A percentile compares a stretch with the other conserved stretches of the same genome.
Conservation (phyloP, 2,797 vertebrate species). For the Bothrops alternatus region DNA sequence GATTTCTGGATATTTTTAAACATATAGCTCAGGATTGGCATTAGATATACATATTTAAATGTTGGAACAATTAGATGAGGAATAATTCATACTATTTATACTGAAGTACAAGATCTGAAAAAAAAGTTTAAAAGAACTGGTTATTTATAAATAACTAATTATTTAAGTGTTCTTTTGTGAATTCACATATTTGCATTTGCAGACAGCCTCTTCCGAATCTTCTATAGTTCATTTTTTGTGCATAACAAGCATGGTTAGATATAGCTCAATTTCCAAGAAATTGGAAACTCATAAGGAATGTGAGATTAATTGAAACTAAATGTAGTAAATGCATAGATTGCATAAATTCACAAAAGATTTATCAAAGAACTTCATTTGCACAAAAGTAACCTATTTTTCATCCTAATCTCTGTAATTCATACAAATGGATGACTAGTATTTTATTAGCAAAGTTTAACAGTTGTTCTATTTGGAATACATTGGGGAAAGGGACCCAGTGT, state of each 20-base stretch:
- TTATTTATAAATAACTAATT: not conserved
- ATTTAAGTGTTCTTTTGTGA: not conserved
- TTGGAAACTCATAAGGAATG: not conserved
- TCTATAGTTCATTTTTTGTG: not conserved
- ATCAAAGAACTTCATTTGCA: not conserved
- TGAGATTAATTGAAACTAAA: not conserved
- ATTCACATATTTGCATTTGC: not conserved
- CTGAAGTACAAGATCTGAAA: not conserved
- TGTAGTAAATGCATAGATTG: not conserved
- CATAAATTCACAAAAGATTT: not conserved
- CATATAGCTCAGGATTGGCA: not conserved
- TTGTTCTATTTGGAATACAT: not conserved
- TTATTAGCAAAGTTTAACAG: not conserved
- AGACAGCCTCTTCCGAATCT: not conserved
- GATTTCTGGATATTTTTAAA: conserved; percentile 7
- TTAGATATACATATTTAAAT: not conserved
- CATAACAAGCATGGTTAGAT: not conserved
- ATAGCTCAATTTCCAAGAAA: not conserved
- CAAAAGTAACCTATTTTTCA: not conserved
- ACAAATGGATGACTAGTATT: not conserved
- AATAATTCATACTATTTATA: not conserved
- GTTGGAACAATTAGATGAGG: not conserved
- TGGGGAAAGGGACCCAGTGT: not conserved
- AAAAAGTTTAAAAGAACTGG: not conserved
- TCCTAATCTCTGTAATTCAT: not conserved